Base-by-base conservation (phyloP, 1,140 invertebrate genomes). In the Megathymus violae region DNA sequence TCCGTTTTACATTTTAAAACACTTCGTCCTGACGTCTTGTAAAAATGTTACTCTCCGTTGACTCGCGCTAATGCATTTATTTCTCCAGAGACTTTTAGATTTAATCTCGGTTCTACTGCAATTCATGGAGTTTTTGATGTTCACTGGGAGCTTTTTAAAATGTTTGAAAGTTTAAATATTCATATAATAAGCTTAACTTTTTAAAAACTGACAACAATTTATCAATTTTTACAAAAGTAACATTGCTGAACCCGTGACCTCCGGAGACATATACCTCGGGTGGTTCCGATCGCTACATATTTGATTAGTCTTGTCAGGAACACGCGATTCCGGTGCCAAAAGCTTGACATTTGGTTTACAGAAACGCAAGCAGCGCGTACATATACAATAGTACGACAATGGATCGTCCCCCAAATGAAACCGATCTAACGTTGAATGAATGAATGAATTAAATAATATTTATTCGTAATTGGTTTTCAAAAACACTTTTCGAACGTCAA, bases 1-100 rank as follows among this genome's bases (percentile, higher is more conserved):
- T 34, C 5, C 27, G 31, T 7, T 50, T 52, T 52, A 36, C 50
- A 52, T 52, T 52, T 52, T 41, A 25, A 52, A 54, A 41, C 38
- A 41, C 36, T 25, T 38, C 40, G 38, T 41, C 19, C 51, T 54
- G 51, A 54, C 38, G 51, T 54, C 51, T 54, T 54, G 51, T 54
- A 54, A 27, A 43, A 54, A 43, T 43, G 51, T 54, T 54, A 43
- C 16, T 14, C 51, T 15, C 51, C 27, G 22, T 22, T 56, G 40
- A 56, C 19, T 56, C 22, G 38, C 11, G 51, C 15, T 31, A 43
- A 56, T 43, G 51, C 51, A 56, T 43, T 56, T 56, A 56, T 56
- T 56, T 56, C 51, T 56, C 51, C 17, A 6, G 38, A 56, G 51
- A 31, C 13, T 54, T 36, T 54, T 54, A 22, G 5, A 27, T 54